Conservation (phyloP, 2,888 invertebrate species). For the Ophraella communa region DNA sequence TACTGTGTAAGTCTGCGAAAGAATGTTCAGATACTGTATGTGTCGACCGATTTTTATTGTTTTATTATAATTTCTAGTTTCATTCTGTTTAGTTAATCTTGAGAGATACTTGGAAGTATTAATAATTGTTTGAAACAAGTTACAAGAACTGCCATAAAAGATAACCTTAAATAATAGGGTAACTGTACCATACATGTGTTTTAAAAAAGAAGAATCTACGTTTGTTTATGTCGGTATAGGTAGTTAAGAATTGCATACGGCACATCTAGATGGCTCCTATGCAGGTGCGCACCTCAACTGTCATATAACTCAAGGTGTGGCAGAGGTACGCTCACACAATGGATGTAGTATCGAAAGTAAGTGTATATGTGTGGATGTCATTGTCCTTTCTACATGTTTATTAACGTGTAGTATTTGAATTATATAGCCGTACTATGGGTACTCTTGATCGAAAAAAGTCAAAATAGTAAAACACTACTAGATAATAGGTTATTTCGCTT, state of each 20-base stretch:
- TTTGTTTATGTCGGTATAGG: not conserved
- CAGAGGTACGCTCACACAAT: conserved; percentile 28
- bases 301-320: conserved; percentile 52
- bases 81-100: not conserved
- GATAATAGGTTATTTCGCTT: not conserved
- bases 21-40: conserved; percentile 2
- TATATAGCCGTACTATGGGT: conserved; percentile 34
- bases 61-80: not conserved
- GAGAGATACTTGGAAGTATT: not conserved
- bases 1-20: not conserved
- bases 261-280: conserved; percentile 39
- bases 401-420: conserved; percentile 38
- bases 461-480: not conserved
- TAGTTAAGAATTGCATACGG: conserved; percentile 38
- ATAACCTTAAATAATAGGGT: not conserved
- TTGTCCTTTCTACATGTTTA: conserved; percentile 51
- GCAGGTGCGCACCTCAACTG: conserved; percentile 51
- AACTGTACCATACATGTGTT: not conserved
- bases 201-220: not conserved
- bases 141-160: not conserved
- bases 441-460: not conserved
- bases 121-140: not conserved
- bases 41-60: not conserved
- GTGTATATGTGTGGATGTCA: conserved; percentile 48
- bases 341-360: conserved; percentile 42